Evolutionary conservation across 2,113 vertebrate species (phyloP).

Genomic region (Forbesichthys agassizii): DNA sequence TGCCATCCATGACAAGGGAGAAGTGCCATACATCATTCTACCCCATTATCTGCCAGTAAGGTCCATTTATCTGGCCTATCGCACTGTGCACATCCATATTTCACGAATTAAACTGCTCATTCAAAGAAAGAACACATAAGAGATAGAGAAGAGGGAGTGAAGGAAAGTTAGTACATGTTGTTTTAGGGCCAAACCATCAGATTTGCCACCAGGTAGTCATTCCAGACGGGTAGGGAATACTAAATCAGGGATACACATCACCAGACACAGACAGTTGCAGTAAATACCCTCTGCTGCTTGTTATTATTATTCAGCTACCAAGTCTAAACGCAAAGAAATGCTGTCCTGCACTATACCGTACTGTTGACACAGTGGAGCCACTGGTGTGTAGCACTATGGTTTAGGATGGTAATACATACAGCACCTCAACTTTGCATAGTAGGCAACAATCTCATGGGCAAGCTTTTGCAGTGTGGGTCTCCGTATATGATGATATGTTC

Average conservation of each 20-base stretch:
- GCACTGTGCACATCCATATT: constrained; percentile 48
- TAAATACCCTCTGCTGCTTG: too few species aligned
- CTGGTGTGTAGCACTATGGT: not conserved
- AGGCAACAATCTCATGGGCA: not conserved
- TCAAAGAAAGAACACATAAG: constrained; percentile 1
- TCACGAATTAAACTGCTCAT: constrained; percentile 17
- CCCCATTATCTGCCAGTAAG: constrained; percentile 47
- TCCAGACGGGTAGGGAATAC: too few species aligned
- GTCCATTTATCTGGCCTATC: constrained; percentile 59
- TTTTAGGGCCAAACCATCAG: not conserved
- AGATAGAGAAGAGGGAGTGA: not conserved
- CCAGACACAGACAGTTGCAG: too few species aligned
- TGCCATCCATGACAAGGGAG: constrained; percentile 61
- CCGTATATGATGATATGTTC: too few species aligned
- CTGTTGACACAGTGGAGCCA: not conserved
- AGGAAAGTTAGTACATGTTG: not conserved
- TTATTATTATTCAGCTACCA: not conserved
- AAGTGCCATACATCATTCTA: constrained; percentile 68
- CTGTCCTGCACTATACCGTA: too few species aligned
- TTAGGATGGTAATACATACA: not conserved
- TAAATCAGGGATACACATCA: too few species aligned
- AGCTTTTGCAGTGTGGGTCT: too few species aligned
- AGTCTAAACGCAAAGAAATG: not conserved
- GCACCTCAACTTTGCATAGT: not conserved
- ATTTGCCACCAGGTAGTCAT: too few species aligned